These are phyloP conservation scores for Trachelus tabidus DNA, from an alignment of 2,888 invertebrate genomes.

Conservation along the genomic window DNA sequence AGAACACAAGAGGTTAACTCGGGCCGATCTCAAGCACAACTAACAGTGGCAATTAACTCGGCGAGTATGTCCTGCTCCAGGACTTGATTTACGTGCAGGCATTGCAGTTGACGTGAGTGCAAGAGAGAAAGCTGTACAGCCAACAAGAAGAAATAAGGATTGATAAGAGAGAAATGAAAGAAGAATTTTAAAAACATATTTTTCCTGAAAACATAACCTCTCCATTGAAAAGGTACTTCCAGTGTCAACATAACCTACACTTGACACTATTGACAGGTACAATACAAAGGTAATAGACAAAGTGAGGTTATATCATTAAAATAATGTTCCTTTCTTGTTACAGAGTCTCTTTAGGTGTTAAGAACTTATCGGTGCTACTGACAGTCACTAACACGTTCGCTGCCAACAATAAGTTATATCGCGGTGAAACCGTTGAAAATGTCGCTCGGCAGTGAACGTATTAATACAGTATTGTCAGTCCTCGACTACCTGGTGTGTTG, in stretches of 20 bases:
- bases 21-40: conserved; percentile 6
- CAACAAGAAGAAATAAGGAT: not conserved
- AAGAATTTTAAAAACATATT: not conserved
- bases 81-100: not conserved
- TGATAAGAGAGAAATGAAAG: not conserved
- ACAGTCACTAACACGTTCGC: conserved; percentile 39
- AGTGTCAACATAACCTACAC: not conserved
- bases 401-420: no score
- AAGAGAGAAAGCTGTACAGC: not conserved
- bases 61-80: conserved; percentile 17
- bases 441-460: no score
- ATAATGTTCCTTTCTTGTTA: not conserved
- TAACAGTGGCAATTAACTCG: conserved; percentile 36
- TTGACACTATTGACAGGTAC: not conserved
- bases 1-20: not conserved
- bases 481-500: not conserved
- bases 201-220: not conserved
- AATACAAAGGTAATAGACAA: not conserved
- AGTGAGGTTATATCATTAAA: not conserved
- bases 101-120: no score
- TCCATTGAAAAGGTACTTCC: not conserved
- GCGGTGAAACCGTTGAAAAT: no score
- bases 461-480: conserved; percentile 37
- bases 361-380: conserved; percentile 54
- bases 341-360: conserved; percentile 17